These are phyloP conservation scores for Procambarus virginalis DNA, from an alignment of 1,140 invertebrate genomes.

Conservation along the genomic window DNA sequence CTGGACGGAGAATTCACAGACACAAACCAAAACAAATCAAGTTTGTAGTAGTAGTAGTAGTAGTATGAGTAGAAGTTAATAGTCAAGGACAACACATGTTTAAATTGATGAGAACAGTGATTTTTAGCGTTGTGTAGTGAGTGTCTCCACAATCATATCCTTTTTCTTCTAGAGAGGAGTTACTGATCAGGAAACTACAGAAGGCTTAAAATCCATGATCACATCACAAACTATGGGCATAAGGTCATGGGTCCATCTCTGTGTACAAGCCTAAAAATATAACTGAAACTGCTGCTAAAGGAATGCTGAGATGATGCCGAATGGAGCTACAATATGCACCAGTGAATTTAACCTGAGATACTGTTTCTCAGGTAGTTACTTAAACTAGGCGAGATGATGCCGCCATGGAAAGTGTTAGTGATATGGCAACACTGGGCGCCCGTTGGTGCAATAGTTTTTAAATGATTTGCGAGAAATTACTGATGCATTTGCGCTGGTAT, in stretches of 20 bases:
- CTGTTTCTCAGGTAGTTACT: slow-evolving; percentile 30
- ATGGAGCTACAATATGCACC: slow-evolving; percentile 62
- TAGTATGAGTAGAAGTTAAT: slow-evolving; percentile 20
- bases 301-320: slow-evolving; percentile 61
- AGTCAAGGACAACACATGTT: slow-evolving; percentile 46
- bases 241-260: slow-evolving; percentile 57
- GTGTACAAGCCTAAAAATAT: slow-evolving; percentile 55
- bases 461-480: slow-evolving; percentile 40
- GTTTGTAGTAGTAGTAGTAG: slow-evolving; percentile 12
- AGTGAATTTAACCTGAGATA: slow-evolving; percentile 43
- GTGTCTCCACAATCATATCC: slow-evolving; percentile 2
- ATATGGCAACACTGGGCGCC: slow-evolving; percentile 47
- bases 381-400: slow-evolving; percentile 39
- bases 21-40: slow-evolving; percentile 49
- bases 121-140: slow-evolving; percentile 57
- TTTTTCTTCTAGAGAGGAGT: not conserved
- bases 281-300: slow-evolving; percentile 35
- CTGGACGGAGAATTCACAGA: slow-evolving; percentile 68
- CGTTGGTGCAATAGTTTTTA: slow-evolving; percentile 46
- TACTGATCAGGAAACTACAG: slow-evolving; percentile 20
- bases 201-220: slow-evolving; percentile 61
- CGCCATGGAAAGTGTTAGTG: slow-evolving; percentile 32
- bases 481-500: slow-evolving; percentile 41
- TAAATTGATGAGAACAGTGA: slow-evolving; percentile 30
- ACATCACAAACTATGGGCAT: slow-evolving; percentile 47